These are phyloP conservation scores for Perodicticus potto DNA, from an alignment of 2,797 vertebrate genomes.

Conservation along the genomic window DNA sequence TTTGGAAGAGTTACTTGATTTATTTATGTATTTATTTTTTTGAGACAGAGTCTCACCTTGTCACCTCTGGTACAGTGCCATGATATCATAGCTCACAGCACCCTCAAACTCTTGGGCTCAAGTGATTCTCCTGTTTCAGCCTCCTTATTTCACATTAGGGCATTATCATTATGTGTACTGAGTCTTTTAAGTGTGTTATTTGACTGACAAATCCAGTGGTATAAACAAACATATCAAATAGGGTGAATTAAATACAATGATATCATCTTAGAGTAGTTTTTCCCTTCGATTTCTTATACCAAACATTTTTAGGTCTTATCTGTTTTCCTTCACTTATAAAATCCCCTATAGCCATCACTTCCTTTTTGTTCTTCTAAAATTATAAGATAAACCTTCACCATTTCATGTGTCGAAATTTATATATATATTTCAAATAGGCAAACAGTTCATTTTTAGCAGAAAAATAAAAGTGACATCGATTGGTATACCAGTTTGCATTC, in stretches of 20 bases:
- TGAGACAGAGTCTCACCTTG: no score
- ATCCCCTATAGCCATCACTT: not conserved
- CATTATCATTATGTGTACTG: not conserved
- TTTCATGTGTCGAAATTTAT: not conserved
- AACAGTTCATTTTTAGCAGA: no score
- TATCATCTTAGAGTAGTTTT: conserved; percentile 10
- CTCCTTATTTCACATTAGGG: not conserved
- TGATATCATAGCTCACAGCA: no score
- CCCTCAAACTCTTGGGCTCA: no score
- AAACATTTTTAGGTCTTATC: conserved; percentile 54
- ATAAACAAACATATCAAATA: conserved; percentile 43
- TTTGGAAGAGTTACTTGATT: not conserved
- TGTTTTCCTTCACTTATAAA: not conserved
- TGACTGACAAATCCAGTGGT: conserved; percentile 10
- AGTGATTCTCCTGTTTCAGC: no score
- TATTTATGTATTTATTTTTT: not conserved
- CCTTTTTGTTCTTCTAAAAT: conserved; percentile 17
- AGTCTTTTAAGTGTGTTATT: conserved; percentile 26
- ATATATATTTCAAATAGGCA: no score
- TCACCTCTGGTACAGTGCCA: no score
- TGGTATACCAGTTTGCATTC: no score
- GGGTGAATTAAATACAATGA: not conserved
- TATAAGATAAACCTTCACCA: conserved; percentile 37
- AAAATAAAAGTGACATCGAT: no score
- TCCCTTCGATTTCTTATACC: conserved; percentile 34